Base-by-base conservation (phyloP, 2,797 vertebrate genomes). In the Lagocephalus sceleratus region DNA sequence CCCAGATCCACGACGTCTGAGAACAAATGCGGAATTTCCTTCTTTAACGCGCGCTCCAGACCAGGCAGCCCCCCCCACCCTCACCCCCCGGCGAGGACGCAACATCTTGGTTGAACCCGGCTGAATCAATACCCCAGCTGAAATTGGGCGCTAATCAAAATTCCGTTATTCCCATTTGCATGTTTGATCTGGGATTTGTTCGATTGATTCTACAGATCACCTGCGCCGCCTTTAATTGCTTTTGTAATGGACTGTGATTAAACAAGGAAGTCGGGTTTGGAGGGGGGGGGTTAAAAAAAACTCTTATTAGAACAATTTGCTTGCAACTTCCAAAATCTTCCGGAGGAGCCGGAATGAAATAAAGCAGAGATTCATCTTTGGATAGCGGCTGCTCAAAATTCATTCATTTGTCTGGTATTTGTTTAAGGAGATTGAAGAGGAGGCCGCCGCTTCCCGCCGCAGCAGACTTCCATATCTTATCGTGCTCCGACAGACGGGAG, bases 201-300 rank as follows among this genome's bases (percentile, higher is more conserved):
- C 80, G 85, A 83, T 84, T 79, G 86, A 91, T 90, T 88, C 87
- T 82, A 81, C 85, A 87, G 84, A 88, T 89, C 88, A 87, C 84
- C 85, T 87, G 84, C 72, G 75, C 82, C 79, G 83, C 85, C 82
- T 88, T 88, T 88, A 88, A 90, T 90, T 90, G 80, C 83, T 85
- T 86, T 88, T 91, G 87, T 89, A 88, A 87, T 88, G 81, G 84
- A 88, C 81, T 85, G 63, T 75, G 76, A 35, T 35, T 88, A 85
- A 88, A 82, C 70, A 66, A 78, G 73, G 77, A 85, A 81, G 81
- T 75, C 32, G 16, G 66, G 59, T n/a, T n/a, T n/a, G 45, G 61
- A 42, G 58, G 51, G 60, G 58, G 54, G 67, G 60, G 57, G 32
- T 14, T 35, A 19, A 19, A 10, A 42, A 42, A 42, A 17, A 9